Percentiles rank a stretch among this genome's conserved stretches.
phyloP scores from a whole-genome alignment of 2,797 vertebrate species.

The Philypnodon macrostomus region DNA sequence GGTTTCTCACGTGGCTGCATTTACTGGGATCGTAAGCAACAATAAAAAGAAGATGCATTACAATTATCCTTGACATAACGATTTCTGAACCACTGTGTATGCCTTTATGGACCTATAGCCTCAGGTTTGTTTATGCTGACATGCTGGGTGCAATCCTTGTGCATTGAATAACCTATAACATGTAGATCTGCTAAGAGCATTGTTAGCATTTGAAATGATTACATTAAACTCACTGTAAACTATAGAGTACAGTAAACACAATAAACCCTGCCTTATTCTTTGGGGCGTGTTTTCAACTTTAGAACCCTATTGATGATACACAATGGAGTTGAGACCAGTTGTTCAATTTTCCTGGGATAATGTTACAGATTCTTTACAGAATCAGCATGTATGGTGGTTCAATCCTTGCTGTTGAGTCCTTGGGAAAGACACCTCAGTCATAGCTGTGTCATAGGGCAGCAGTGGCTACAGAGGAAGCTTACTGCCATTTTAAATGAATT shows the following conservation, averaged over 20 bases:
- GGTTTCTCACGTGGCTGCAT: conserved; percentile 2
- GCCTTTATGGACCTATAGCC: conserved; percentile 3
- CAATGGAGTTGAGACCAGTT: too few species aligned
- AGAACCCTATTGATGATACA: too few species aligned
- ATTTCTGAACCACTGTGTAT: conserved; percentile 8
- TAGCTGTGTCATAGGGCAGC: too few species aligned
- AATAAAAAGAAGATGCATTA: conserved; percentile 37
- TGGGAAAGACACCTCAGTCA: too few species aligned
- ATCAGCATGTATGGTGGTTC: too few species aligned
- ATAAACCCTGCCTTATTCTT: background rate
- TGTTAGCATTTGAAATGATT: background rate
- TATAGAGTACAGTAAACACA: background rate
- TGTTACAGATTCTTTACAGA: too few species aligned
- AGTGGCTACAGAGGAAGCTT: too few species aligned
- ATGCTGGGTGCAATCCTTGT: background rate
- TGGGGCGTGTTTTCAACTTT: too few species aligned
- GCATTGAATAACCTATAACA: background rate
- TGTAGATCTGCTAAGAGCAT: background rate
- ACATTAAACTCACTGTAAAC: background rate
- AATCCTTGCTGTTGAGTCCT: too few species aligned
- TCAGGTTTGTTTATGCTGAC: conserved; percentile 1
- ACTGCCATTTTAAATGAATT: too few species aligned
- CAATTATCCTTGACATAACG: conserved; percentile 38
- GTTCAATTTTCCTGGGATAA: too few species aligned
- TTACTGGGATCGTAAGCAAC: conserved; percentile 20